phyloP scores from a whole-genome alignment of 1,140 invertebrate species.

The Dinothrombium tinctorium region DNA sequence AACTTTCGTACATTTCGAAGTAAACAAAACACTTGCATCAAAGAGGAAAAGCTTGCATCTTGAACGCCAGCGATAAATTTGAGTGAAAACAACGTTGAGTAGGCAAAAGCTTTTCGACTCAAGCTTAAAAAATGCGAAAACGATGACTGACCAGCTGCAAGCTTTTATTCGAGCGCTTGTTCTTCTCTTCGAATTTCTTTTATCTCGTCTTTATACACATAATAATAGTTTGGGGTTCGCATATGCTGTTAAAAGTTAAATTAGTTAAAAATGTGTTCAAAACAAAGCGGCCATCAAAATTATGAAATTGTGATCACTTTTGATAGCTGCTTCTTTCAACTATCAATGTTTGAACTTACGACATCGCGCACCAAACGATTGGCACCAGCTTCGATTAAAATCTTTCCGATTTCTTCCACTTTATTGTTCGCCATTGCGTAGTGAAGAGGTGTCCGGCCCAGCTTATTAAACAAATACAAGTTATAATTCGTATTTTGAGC shows the following conservation, averaged over 20 bases:
- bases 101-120: too few species aligned
- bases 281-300: neutral
- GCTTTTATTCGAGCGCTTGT: constrained; percentile 5
- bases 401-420: constrained; percentile 47
- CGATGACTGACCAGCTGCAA: too few species aligned
- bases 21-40: too few species aligned
- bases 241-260: constrained; percentile 32
- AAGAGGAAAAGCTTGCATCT: too few species aligned
- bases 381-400: constrained; percentile 53
- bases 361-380: constrained; percentile 56
- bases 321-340: neutral
- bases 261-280: neutral
- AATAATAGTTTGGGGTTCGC: constrained; percentile 68
- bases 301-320: neutral
- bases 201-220: constrained; percentile 70
- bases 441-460: constrained; percentile 59
- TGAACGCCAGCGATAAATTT: too few species aligned
- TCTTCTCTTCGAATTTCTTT: constrained; percentile 13
- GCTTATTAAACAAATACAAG: constrained; percentile 26
- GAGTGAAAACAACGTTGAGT: too few species aligned
- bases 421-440: constrained; percentile 68
- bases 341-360: constrained; percentile 20
- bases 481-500: neutral
- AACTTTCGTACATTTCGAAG: too few species aligned
- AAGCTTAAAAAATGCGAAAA: too few species aligned